Percentiles rank a stretch among this genome's conserved stretches.
Evolutionary conservation across 2,888 invertebrate genomes (phyloP).

Genomic region (Troides helena): DNA sequence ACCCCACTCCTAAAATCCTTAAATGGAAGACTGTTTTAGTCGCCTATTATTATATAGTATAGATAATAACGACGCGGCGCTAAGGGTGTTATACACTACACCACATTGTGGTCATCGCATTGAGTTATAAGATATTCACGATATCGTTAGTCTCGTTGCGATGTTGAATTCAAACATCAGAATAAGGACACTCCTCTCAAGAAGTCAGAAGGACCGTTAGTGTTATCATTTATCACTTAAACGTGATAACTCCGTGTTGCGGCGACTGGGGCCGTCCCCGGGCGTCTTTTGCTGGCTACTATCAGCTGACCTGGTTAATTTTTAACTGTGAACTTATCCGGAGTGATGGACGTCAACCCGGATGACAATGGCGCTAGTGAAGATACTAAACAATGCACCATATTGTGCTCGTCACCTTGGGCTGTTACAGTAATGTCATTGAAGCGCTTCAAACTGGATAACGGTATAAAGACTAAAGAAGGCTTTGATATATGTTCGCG

Average conservation of each 20-base stretch:
- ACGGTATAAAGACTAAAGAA: no score
- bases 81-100: no score
- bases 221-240: constrained; percentile 9
- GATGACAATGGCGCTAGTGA: background rate
- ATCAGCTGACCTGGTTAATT: background rate
- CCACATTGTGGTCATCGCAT: no score
- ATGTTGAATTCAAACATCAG: background rate
- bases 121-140: no score
- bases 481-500: no score
- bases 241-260: constrained; percentile 5
- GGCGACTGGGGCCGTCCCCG: constrained; percentile 7
- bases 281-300: background rate
- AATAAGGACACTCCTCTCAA: constrained; percentile 8
- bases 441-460: background rate
- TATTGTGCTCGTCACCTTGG: background rate
- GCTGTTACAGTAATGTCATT: background rate
- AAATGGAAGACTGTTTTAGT: no score
- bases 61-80: no score
- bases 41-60: no score
- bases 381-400: background rate
- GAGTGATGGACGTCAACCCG: background rate
- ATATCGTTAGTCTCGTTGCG: background rate
- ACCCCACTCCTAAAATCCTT: no score
- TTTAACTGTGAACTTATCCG: background rate
- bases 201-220: background rate